A percentile compares a stretch with the other conserved stretches of the same genome.
These are phyloP conservation scores for Bradynema listronoti DNA, from an alignment of 1,140 invertebrate genomes.

Conservation along the genomic window DNA sequence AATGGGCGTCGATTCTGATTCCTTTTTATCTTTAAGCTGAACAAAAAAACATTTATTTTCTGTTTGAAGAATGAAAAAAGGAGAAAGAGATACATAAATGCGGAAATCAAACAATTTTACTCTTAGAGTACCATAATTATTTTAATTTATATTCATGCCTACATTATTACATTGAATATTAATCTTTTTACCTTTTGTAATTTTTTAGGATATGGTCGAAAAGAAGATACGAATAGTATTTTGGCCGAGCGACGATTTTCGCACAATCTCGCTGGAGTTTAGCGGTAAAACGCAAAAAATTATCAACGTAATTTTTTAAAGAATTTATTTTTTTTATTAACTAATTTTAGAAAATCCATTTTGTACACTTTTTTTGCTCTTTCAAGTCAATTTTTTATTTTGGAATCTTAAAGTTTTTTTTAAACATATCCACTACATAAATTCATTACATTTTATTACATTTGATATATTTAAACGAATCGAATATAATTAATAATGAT, in stretches of 20 bases:
- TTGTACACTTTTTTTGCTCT: neutral
- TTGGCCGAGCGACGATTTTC: conserved; percentile 23
- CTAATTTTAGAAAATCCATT: neutral
- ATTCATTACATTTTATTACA: neutral
- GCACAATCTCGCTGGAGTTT: conserved; percentile 11
- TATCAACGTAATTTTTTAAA: conserved; percentile 15
- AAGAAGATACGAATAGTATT: conserved; percentile 25
- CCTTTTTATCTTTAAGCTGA: no score
- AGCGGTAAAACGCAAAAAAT: conserved; percentile 16
- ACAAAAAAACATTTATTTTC: no score
- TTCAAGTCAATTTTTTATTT: neutral
- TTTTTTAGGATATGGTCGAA: no score
- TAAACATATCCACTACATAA: neutral
- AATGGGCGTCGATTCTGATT: no score
- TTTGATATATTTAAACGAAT: neutral
- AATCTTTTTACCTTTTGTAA: no score
- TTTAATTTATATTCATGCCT: no score
- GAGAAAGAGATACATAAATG: no score
- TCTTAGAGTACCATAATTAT: no score
- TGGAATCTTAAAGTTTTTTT: neutral
- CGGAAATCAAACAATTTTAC: no score
- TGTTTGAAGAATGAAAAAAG: no score
- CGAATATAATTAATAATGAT: neutral
- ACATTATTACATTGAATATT: no score
- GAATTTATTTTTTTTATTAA: conserved; percentile 6